Evolutionary conservation across 2,888 invertebrate species (phyloP).

Genomic region (Lochmaea capreae): DNA sequence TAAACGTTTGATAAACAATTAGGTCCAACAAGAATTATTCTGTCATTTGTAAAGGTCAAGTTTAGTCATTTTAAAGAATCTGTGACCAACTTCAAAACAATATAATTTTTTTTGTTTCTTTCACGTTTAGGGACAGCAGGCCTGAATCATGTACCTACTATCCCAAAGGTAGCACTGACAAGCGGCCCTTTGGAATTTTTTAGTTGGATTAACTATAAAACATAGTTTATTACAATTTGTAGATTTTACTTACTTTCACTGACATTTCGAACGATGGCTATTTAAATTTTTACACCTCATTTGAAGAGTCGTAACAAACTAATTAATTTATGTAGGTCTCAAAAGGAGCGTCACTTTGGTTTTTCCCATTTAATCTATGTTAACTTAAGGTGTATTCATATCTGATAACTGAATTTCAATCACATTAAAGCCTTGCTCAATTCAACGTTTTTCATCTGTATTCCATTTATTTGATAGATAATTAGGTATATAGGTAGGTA

Average conservation of each 20-base stretch:
- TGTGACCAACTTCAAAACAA: no score
- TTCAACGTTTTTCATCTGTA: no score
- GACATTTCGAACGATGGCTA: slow-evolving; percentile 17
- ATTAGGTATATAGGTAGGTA: no score
- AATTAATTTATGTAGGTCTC: slow-evolving; percentile 22
- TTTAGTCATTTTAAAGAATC: no score
- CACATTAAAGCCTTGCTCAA: slow-evolving; percentile 4
- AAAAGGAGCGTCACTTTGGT: slow-evolving; percentile 12
- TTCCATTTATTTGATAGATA: no score
- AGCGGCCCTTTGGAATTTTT: background rate
- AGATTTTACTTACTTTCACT: slow-evolving; percentile 16
- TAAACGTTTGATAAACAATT: no score
- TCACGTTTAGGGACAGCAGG: no score
- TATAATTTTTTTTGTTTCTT: no score
- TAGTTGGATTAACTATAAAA: background rate
- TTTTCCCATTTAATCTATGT: slow-evolving; percentile 18
- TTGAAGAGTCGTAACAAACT: slow-evolving; percentile 18
- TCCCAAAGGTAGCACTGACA: no score
- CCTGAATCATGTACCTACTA: no score
- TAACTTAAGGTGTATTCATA: slow-evolving; percentile 6
- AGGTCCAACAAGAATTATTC: no score
- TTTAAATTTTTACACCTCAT: slow-evolving; percentile 21
- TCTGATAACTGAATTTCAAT: slow-evolving; percentile 1
- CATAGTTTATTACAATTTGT: background rate
- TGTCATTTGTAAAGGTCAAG: no score